These are phyloP conservation scores for Aptenodytes forsteri DNA, from an alignment of 2,113 vertebrate species.

Conservation along the genomic window DNA sequence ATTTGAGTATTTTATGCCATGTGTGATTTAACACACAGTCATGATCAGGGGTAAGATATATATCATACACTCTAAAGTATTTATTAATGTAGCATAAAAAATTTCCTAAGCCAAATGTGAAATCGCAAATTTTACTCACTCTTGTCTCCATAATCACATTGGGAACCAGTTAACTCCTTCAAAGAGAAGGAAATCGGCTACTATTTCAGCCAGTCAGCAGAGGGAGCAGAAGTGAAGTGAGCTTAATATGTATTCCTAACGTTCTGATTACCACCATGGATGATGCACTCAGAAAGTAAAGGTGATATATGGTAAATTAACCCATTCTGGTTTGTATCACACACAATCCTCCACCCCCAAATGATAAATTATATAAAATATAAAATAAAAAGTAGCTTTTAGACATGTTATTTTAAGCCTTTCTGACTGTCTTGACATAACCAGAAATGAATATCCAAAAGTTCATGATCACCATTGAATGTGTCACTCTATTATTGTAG, in stretches of 20 bases:
- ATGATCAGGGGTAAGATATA: background rate
- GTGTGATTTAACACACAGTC: background rate
- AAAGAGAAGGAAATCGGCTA: background rate
- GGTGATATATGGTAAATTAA: background rate
- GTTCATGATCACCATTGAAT: background rate
- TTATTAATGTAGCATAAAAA: background rate
- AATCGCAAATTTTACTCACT: background rate
- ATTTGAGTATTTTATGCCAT: background rate
- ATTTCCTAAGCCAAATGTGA: background rate
- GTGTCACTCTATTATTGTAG: background rate
- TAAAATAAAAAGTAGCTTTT: background rate
- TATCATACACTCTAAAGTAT: background rate
- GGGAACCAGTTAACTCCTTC: background rate
- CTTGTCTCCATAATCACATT: background rate
- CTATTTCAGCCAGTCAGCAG: background rate
- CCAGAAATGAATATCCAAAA: background rate
- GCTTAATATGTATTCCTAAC: background rate
- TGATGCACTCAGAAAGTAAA: background rate
- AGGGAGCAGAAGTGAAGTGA: background rate
- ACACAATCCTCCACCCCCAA: background rate
- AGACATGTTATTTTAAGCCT: background rate
- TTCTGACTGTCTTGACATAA: background rate
- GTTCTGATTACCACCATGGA: background rate
- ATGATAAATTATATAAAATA: background rate
- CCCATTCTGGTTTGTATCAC: background rate